Evolutionary conservation across 2,113 vertebrate genomes (phyloP).

Genomic region (Calonectris borealis): DNA sequence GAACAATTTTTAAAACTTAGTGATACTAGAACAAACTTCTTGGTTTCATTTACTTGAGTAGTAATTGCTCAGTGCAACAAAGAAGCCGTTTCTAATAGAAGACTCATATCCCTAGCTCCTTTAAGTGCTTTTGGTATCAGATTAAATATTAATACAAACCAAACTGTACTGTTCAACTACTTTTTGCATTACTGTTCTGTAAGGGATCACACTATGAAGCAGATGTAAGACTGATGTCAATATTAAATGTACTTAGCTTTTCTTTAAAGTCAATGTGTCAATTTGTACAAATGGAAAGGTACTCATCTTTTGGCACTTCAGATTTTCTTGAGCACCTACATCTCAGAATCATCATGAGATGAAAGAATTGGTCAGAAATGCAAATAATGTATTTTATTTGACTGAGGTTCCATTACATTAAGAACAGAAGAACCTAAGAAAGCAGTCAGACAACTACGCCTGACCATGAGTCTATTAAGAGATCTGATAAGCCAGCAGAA

Average conservation of each 20-base stretch:
- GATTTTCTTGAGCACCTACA: not conserved
- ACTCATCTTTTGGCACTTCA: not conserved
- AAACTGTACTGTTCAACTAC: conserved; percentile 45
- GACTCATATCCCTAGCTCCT: conserved; percentile 56
- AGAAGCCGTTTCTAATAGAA: conserved; percentile 42
- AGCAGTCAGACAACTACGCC: not conserved
- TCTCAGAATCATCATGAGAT: not conserved
- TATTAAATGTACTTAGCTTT: conserved; percentile 30
- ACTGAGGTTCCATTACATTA: not conserved
- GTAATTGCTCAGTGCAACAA: conserved; percentile 55
- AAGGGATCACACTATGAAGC: conserved; percentile 1
- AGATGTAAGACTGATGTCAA: conserved; percentile 1
- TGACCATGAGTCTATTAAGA: not conserved
- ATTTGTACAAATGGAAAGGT: not conserved
- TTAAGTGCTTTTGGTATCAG: conserved; percentile 67
- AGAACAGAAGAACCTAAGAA: not conserved
- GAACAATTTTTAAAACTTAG: conserved; percentile 41
- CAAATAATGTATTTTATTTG: not conserved
- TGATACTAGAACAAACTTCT: conserved; percentile 45
- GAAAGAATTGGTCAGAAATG: not conserved
- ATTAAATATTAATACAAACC: conserved; percentile 77
- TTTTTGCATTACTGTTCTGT: conserved; percentile 16
- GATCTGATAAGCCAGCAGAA: not conserved
- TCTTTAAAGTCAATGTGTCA: conserved; percentile 20
- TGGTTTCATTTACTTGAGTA: conserved; percentile 39